Evolutionary conservation across 2,113 vertebrate genomes (phyloP).

Genomic region (Capricornis sumatraensis): DNA sequence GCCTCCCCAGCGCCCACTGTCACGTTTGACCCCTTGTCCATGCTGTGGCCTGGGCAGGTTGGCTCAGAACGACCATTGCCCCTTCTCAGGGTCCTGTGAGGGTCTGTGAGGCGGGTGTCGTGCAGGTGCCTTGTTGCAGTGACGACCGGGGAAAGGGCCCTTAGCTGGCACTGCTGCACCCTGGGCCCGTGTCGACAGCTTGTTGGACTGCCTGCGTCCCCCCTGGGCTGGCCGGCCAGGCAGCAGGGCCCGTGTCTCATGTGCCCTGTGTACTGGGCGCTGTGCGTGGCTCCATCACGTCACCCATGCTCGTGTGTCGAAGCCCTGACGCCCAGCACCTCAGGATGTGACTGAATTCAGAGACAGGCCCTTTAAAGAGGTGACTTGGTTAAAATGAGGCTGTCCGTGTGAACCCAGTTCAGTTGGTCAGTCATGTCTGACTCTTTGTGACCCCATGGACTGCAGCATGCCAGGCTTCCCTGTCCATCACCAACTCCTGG

Average conservation of each 20-base stretch:
- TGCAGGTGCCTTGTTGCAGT: rapidly evolving
- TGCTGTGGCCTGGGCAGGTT: neutral
- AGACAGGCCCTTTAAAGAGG: neutral
- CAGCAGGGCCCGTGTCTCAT: neutral
- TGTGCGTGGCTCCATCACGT: rapidly evolving
- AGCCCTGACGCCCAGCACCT: neutral
- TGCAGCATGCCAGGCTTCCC: neutral
- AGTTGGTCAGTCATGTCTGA: neutral
- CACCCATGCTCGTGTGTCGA: rapidly evolving
- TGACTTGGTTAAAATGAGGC: neutral
- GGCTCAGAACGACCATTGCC: neutral
- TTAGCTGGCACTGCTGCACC: neutral
- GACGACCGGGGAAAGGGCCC: neutral
- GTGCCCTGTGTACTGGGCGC: no score
- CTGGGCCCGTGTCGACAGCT: rapidly evolving
- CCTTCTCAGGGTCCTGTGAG: neutral
- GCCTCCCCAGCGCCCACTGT: neutral
- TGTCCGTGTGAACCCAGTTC: neutral
- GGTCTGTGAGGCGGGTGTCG: rapidly evolving
- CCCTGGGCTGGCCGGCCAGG: rapidly evolving
- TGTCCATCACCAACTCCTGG: neutral
- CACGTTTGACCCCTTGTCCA: rapidly evolving
- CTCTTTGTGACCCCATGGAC: neutral
- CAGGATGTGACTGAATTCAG: neutral
- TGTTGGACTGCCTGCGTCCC: neutral